Base-by-base conservation (phyloP, 1,140 invertebrate genomes). In the Vollenhovia emeryi region DNA sequence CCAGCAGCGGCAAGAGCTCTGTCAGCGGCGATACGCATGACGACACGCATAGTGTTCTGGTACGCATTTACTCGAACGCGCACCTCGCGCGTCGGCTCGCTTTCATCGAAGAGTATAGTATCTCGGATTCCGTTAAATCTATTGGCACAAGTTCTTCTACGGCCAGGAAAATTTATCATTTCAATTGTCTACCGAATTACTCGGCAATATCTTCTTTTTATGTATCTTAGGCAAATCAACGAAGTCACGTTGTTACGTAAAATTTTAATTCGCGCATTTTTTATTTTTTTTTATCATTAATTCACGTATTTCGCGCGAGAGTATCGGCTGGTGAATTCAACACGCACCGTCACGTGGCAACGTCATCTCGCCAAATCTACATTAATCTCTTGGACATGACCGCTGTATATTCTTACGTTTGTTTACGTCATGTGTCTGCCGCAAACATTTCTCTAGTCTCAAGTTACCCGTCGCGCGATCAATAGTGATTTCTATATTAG, bases 1-100 rank as follows among this genome's bases (percentile, higher is more conserved):
- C 96, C 80, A 97, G 96, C 93, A 97, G 97, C 90, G 97, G 96
- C 87, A 96, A 96, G 87, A 96, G 96, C 90, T 97, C 97, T 87
- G 96, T 97, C 92, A 97, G 96, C 91, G 95, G 97, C 66, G 96
- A 96, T 85, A 96, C 96, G 85, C 96, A 97, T 92, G 96, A 96
- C 85, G 96, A 97, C 91, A 96, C 96, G 84, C 96, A 97, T 86
- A 97, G 96, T 92, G 95, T 97, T 89, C 95, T 96, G 87, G 96
- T 97, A 93, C 96, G 96, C 95, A 84, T 69, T 15, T 30, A 68
- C 59, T 48, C 13, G 21, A 59, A 71, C 33, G 15, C 9, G 24
- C n/a, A 8, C 21, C 21, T 79, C 21, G 18, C 21, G 18, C n/a
- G 62, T 45, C 15, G 8, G 24, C 50, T 36, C 45, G 13, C 15